A percentile compares a stretch with the other conserved stretches of the same genome.
phyloP scores from a whole-genome alignment of 2,113 vertebrate genomes.

The Lasiurus borealis region DNA sequence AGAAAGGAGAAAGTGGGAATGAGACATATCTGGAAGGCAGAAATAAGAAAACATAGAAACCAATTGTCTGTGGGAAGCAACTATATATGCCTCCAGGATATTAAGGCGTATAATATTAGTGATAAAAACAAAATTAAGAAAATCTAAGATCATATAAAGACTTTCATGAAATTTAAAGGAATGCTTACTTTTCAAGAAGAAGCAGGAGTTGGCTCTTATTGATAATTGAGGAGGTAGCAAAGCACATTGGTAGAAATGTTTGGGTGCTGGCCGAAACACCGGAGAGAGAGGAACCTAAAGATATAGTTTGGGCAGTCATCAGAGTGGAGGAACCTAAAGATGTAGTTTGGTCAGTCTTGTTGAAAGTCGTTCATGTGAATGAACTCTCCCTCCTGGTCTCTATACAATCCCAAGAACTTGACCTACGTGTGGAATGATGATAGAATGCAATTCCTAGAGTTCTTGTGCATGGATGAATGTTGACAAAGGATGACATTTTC shows the following conservation, averaged over 20 bases:
- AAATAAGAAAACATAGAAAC: conserved; percentile 16
- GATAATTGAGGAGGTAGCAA: background rate
- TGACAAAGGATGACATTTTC: background rate
- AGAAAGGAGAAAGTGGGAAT: conserved; percentile 29
- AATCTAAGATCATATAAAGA: background rate
- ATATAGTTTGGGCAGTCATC: fast-evolving
- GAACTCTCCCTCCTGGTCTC: background rate
- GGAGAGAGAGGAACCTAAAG: background rate
- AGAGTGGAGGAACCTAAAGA: background rate
- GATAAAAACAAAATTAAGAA: background rate
- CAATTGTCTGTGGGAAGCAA: background rate
- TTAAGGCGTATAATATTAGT: background rate
- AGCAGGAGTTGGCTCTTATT: background rate
- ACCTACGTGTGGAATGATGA: background rate
- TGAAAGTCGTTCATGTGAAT: background rate
- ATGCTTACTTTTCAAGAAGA: conserved; percentile 1
- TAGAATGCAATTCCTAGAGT: background rate
- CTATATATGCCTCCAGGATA: background rate
- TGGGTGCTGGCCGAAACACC: background rate
- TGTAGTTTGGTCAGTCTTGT: no score
- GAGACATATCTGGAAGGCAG: background rate
- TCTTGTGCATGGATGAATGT: background rate
- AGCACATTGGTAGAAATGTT: background rate
- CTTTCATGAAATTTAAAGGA: conserved; percentile 4
- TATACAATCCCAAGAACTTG: background rate